Conservation (phyloP, 2,888 invertebrate genomes). For the Drosophila meridionalis region DNA sequence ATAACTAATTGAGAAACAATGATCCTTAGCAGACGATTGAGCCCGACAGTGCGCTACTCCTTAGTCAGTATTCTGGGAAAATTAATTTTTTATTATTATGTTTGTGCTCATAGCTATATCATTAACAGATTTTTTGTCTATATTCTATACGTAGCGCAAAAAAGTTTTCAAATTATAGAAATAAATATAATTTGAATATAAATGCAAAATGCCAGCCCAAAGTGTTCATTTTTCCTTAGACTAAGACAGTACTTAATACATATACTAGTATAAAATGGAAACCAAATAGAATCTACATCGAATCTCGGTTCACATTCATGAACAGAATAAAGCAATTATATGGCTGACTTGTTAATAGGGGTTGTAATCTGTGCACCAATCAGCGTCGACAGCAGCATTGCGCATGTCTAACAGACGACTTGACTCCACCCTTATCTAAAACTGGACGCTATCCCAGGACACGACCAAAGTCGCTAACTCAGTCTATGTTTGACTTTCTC, state of each 20-base stretch:
- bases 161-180: not conserved
- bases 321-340: constrained; percentile 19
- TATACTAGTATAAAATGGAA: too few relatives aligned
- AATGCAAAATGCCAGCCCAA: not conserved
- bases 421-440: constrained; percentile 58
- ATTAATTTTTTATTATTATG: not conserved
- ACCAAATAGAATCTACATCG: not conserved
- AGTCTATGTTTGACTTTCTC: constrained; percentile 67
- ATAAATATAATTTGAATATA: not conserved
- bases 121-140: too few relatives aligned
- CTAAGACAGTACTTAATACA: too few relatives aligned
- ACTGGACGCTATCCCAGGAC: constrained; percentile 19
- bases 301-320: not conserved
- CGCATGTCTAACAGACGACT: constrained; percentile 61
- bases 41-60: not conserved
- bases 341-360: constrained; percentile 39
- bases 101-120: not conserved
- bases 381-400: constrained; percentile 30
- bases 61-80: not conserved
- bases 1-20: constrained; percentile 64
- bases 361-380: constrained; percentile 69
- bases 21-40: too few relatives aligned
- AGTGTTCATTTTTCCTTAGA: not conserved
- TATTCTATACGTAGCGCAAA: too few relatives aligned
- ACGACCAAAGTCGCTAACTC: constrained; percentile 50